Evolutionary conservation across 1,140 invertebrate species (phyloP), one percentile per base, ranked within the genome.

Genomic region (Lepidurus arcticus): DNA sequence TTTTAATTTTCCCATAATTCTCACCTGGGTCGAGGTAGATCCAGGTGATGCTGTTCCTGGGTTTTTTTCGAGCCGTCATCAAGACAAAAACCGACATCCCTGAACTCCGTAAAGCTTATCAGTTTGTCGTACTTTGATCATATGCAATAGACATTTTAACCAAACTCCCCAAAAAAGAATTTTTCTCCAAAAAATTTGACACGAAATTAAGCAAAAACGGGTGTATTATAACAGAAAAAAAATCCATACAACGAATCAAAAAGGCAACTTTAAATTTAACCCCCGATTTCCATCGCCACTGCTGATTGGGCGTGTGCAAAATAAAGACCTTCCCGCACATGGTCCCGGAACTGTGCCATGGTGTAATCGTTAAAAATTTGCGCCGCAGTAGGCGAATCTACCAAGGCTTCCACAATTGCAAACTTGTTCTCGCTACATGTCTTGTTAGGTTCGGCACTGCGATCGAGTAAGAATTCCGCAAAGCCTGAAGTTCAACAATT

Each of bases 351-450:
- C 16, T 42, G 42, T 1, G 73, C 81, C 77, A 81, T 76, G 26
- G 80, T 79, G 43, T 82, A 81, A 0, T 75, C 4, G 7, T 78
- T 74, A 7, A 82, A 42, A 24, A 80, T 74, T n/a, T 81, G 81
- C 10, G 75, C 34, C 9, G 81, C 76, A 42, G 65, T 80, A 16
- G 78, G 24, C 11, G 81, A 82, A 1, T 78, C 80, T 6, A 78
- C 78, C 75, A 82, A 79, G 5, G 81, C 80, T 21, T 42, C 44
- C 5, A 81, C 81, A 43, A 81, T 80, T 65, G 78, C 79, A 75
- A 81, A 82, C 74, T 82, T 82, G 7, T 76, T 80, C 4, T 78
- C 16, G 11, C 47, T 45, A 76, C 81, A 82, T 2, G 81, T 80
- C 44, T 81, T 82, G 65, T 78, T 78, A 4, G 81, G 81, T 47